Evolutionary conservation across 2,888 invertebrate genomes (phyloP).

Genomic region (Yponomeuta sedellus): DNA sequence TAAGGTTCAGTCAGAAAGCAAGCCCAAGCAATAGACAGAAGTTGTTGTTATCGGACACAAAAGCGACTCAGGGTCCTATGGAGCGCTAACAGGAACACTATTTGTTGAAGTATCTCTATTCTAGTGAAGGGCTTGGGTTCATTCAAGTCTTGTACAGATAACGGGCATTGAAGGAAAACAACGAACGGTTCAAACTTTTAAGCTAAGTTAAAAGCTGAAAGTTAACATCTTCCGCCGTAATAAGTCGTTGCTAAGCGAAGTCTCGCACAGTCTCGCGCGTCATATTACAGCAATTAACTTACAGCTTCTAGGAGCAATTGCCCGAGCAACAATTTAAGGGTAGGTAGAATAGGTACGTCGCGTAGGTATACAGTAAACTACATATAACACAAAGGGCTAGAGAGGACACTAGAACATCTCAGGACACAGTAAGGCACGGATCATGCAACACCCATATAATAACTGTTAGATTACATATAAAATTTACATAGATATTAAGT

Average conservation of each 20-base stretch:
- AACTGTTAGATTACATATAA: constrained; percentile 66
- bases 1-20: constrained; percentile 60
- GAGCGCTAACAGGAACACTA: constrained; percentile 55
- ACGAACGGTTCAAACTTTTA: constrained; percentile 35
- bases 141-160: constrained; percentile 34
- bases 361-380: constrained; percentile 28
- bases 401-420: constrained; percentile 62
- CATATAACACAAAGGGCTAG: constrained; percentile 73
- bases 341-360: not conserved
- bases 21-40: constrained; percentile 62
- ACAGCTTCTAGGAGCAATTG: constrained; percentile 8
- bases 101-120: constrained; percentile 49
- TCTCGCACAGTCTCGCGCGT: not conserved
- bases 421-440: constrained; percentile 72
- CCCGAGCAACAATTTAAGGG: not conserved
- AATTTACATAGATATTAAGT: constrained; percentile 50
- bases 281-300: constrained; percentile 6
- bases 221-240: constrained; percentile 37
- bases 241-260: not conserved
- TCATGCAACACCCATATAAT: constrained; percentile 71
- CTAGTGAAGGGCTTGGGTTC: constrained; percentile 46
- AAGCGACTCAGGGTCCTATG: constrained; percentile 54
- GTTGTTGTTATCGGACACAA: constrained; percentile 50
- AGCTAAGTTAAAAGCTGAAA: constrained; percentile 51
- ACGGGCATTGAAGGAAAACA: constrained; percentile 56